Evolutionary conservation across 2,888 invertebrate genomes (phyloP).

Genomic region (Limenitis camilla): DNA sequence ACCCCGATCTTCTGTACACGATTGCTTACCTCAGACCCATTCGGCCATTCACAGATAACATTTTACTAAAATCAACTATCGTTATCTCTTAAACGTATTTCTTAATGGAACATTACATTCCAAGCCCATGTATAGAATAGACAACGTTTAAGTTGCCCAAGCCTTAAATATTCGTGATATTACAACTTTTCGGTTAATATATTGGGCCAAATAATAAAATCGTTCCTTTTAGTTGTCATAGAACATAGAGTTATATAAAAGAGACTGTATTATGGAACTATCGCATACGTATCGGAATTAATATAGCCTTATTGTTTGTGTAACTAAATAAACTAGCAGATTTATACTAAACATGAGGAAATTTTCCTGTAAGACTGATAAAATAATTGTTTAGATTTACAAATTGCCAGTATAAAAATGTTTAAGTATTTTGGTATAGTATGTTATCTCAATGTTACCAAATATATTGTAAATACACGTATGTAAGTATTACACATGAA

Average conservation of each 20-base stretch:
- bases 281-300: slow-evolving; percentile 45
- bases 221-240: slow-evolving; percentile 50
- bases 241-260: slow-evolving; percentile 35
- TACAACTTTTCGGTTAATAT: slow-evolving; percentile 41
- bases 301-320: slow-evolving; percentile 41
- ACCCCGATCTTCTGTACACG: slow-evolving; percentile 68
- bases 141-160: slow-evolving; percentile 54
- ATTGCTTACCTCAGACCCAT: slow-evolving; percentile 70
- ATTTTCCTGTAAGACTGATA: slow-evolving; percentile 65
- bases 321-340: slow-evolving; percentile 15
- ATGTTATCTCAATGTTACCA: slow-evolving; percentile 70
- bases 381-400: slow-evolving; percentile 44
- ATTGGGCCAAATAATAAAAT: slow-evolving; percentile 50
- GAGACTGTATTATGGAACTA: slow-evolving; percentile 57
- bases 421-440: slow-evolving; percentile 66
- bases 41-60: slow-evolving; percentile 63
- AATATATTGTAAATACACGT: slow-evolving; percentile 67
- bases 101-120: slow-evolving; percentile 70
- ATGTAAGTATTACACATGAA: slow-evolving; percentile 45
- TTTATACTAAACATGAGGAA: slow-evolving; percentile 12
- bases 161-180: slow-evolving; percentile 60
- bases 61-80: slow-evolving; percentile 40
- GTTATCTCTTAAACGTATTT: slow-evolving; percentile 61
- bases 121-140: slow-evolving; percentile 65
- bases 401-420: slow-evolving; percentile 61